These are phyloP conservation scores for Microplitis mediator DNA, from an alignment of 1,140 invertebrate species.

Conservation along the genomic window DNA sequence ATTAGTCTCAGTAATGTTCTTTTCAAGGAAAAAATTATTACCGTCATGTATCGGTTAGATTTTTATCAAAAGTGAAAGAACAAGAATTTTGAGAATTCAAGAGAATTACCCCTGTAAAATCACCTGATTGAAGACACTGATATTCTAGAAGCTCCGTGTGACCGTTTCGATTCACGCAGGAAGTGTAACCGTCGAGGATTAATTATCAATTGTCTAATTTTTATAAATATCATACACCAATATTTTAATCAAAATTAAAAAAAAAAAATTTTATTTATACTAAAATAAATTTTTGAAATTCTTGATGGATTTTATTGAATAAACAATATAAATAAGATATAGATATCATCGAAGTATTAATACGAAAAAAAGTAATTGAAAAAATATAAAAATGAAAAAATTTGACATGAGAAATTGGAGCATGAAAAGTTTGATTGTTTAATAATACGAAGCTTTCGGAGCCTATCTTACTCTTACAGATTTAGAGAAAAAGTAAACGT, in stretches of 20 bases:
- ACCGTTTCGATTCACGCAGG: no score
- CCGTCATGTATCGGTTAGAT: no score
- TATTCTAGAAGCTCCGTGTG: no score
- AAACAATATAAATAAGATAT: background rate
- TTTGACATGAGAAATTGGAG: background rate
- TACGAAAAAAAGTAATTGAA: conserved; percentile 5
- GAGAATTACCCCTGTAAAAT: no score
- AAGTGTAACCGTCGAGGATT: no score
- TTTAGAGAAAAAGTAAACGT: conserved; percentile 27
- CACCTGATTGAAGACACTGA: no score
- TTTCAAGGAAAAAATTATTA: no score
- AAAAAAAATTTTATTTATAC: background rate
- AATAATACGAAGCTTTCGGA: conserved; percentile 42
- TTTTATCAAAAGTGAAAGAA: no score
- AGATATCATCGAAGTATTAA: background rate
- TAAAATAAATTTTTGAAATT: background rate
- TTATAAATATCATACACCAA: background rate
- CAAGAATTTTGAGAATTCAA: no score
- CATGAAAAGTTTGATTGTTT: conserved; percentile 27
- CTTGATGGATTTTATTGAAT: background rate
- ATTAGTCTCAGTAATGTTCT: no score
- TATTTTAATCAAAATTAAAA: background rate
- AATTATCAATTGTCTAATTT: no score
- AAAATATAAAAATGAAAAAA: conserved; percentile 31
- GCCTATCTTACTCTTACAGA: conserved; percentile 48